Evolutionary conservation across 2,888 invertebrate genomes (phyloP).

Genomic region (Tholera decimalis): DNA sequence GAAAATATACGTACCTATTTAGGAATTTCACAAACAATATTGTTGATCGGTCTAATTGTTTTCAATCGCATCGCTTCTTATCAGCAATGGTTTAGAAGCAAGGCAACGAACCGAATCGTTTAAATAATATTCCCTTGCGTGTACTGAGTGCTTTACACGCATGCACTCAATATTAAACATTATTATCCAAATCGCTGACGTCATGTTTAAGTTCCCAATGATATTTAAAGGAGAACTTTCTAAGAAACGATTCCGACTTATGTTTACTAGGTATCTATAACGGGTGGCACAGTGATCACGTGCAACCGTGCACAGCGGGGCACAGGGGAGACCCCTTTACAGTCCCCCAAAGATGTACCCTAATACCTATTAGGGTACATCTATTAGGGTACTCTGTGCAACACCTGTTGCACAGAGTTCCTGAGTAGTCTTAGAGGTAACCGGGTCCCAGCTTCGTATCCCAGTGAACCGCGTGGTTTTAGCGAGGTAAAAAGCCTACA

Average conservation of each 20-base stretch:
- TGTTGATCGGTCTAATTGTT: constrained; percentile 36
- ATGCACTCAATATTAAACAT: constrained; percentile 45
- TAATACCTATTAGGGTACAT: no score
- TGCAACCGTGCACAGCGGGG: no score
- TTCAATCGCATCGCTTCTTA: constrained; percentile 42
- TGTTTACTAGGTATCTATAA: background rate
- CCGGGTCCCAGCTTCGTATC: no score
- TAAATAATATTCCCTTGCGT: constrained; percentile 31
- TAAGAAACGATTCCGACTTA: constrained; percentile 1
- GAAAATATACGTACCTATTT: constrained; percentile 19
- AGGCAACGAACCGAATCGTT: constrained; percentile 39
- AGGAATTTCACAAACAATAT: constrained; percentile 15
- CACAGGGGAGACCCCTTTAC: no score
- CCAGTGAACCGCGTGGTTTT: no score
- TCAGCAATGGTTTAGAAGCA: constrained; percentile 49
- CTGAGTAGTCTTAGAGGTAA: no score
- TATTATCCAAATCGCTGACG: constrained; percentile 38
- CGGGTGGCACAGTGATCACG: background rate
- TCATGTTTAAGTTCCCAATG: constrained; percentile 25
- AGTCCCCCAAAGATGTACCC: no score
- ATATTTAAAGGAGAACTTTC: constrained; percentile 38
- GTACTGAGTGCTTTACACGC: constrained; percentile 4
- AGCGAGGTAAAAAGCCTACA: no score
- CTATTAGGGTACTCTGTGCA: no score
- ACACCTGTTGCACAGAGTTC: no score